These are phyloP conservation scores for Scopus umbretta DNA, from an alignment of 2,113 vertebrate species.

Conservation along the genomic window DNA sequence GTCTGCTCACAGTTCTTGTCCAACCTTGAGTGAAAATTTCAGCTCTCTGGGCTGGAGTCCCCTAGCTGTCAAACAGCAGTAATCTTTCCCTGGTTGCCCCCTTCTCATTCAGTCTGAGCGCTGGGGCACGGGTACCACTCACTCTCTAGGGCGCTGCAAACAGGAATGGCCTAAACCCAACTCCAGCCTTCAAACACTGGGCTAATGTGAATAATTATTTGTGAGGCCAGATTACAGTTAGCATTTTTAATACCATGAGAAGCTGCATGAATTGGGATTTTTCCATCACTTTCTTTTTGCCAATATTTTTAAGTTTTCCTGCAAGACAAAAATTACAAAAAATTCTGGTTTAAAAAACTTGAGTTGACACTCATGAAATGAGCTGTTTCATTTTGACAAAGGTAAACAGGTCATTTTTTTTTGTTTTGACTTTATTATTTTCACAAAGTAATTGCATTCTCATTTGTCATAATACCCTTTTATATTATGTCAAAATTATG, in stretches of 20 bases:
- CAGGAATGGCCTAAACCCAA: not conserved
- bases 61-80: not conserved
- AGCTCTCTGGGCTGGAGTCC: not conserved
- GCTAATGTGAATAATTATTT: not conserved
- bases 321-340: not conserved
- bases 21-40: not conserved
- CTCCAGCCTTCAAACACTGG: not conserved
- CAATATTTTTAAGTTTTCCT: not conserved
- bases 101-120: rapidly evolving
- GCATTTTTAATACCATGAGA: not conserved
- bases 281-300: not conserved
- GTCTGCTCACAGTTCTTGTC: not conserved
- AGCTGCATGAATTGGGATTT: not conserved
- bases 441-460: conserved; percentile 30
- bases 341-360: not conserved
- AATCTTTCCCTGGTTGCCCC: not conserved
- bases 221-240: not conserved
- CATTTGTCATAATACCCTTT: not conserved
- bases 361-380: not conserved
- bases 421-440: not conserved
- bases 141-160: not conserved
- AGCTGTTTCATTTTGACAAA: not conserved
- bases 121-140: not conserved
- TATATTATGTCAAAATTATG: conserved; percentile 2
- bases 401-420: not conserved